Percentiles rank a stretch among this genome's conserved stretches.
phyloP scores from a whole-genome alignment of 2,888 invertebrate species.

The Quadroppia sp. region DNA sequence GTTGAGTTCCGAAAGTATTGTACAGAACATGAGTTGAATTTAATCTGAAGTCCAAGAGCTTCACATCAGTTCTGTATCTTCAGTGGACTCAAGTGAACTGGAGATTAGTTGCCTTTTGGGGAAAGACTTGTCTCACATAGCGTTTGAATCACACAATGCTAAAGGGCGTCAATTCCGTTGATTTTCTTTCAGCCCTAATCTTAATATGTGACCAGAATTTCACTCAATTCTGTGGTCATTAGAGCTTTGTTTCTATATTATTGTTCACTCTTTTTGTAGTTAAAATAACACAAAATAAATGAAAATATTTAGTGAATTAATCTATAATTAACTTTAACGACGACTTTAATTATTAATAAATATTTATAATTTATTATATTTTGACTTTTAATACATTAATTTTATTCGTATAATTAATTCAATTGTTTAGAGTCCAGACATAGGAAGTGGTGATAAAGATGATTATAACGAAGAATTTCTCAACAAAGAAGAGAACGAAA shows the following conservation, averaged over 20 bases:
- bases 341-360: no score
- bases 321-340: no score
- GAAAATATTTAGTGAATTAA: neutral
- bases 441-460: slow-evolving; percentile 17
- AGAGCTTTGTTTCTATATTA: neutral
- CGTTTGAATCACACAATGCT: neutral
- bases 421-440: neutral
- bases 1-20: neutral
- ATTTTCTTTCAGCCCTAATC: slow-evolving; percentile 8
- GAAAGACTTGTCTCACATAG: neutral
- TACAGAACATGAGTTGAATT: slow-evolving; percentile 16
- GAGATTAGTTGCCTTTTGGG: slow-evolving; percentile 22
- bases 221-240: neutral
- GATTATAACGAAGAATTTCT: slow-evolving; percentile 12
- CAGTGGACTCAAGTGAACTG: neutral
- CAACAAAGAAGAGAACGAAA: slow-evolving; percentile 1
- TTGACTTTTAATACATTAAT: no score
- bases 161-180: slow-evolving; percentile 28
- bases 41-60: neutral
- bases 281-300: neutral
- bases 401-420: no score
- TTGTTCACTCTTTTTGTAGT: neutral
- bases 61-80: slow-evolving; percentile 17
- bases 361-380: no score
- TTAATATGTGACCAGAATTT: slow-evolving; percentile 28